Conservation (phyloP, 2,888 invertebrate genomes). For the Acanthopleura granulata region DNA sequence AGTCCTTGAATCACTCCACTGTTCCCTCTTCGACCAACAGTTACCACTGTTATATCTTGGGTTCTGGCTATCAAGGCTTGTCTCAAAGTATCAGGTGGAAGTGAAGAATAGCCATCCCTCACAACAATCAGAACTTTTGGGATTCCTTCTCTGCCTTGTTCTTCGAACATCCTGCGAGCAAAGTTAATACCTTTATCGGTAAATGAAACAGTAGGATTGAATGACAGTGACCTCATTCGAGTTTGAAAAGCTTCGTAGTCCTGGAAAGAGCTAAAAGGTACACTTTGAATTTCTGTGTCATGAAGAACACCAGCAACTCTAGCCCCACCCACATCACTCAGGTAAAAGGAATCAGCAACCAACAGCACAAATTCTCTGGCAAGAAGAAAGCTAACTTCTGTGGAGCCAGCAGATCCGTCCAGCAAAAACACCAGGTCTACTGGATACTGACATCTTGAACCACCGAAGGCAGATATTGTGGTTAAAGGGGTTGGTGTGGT, state of each 20-base stretch:
- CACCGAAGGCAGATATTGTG: not conserved
- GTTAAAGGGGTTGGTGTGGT: not conserved
- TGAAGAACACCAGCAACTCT: not conserved
- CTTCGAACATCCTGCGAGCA: not conserved
- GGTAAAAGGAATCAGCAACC: not conserved
- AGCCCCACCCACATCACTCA: not conserved
- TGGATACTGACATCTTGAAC: not conserved
- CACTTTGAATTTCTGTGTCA: not conserved
- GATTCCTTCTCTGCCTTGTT: not conserved
- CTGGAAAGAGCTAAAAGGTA: not conserved
- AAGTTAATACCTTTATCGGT: not conserved
- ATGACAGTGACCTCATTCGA: not conserved
- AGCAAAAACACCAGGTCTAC: not conserved
- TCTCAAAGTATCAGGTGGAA: not conserved
- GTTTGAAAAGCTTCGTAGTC: not conserved
- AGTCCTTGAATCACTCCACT: not conserved
- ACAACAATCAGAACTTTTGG: not conserved
- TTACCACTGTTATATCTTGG: not conserved
- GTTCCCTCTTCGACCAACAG: not conserved
- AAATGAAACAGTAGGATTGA: not conserved
- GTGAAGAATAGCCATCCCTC: not conserved
- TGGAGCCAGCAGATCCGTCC: not conserved
- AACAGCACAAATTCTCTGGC: not conserved
- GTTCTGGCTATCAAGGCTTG: not conserved
- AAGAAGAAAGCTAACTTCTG: not conserved